Conservation (phyloP, 2,888 invertebrate species). For the Yponomeuta sedellus region DNA sequence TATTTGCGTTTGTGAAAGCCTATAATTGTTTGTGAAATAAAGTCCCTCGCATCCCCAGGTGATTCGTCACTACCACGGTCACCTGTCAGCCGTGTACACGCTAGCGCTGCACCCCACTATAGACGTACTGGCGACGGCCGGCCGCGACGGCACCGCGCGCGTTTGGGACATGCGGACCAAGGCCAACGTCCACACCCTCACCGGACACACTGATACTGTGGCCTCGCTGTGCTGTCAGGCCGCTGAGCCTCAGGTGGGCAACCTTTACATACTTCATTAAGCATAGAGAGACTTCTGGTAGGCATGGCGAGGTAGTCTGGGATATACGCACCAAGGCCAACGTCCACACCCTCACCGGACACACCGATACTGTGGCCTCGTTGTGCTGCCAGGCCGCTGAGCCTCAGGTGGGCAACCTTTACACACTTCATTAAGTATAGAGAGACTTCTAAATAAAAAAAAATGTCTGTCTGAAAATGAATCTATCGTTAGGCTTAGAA, state of each 20-base stretch:
- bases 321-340: slow-evolving; percentile 99
- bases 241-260: slow-evolving; percentile 89
- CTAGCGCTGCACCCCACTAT: slow-evolving; percentile 95
- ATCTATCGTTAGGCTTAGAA: no score
- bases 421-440: no score
- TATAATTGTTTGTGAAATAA: no score
- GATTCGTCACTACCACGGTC: slow-evolving; percentile 98
- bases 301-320: slow-evolving; percentile 98
- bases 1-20: no score
- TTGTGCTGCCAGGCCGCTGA: slow-evolving; percentile 95
- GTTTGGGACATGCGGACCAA: slow-evolving; percentile 99
- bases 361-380: slow-evolving; percentile 97
- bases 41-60: slow-evolving; percentile 68
- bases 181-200: slow-evolving; percentile 96
- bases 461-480: no score
- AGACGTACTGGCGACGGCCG: slow-evolving; percentile 95
- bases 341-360: slow-evolving; percentile 96
- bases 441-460: no score
- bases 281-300: no score
- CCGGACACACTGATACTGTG: slow-evolving; percentile 98
- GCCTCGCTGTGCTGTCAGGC: slow-evolving; percentile 96
- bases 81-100: slow-evolving; percentile 96
- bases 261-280: background rate
- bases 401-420: slow-evolving; percentile 82
- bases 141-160: slow-evolving; percentile 96